Base-by-base conservation (phyloP, 2,888 invertebrate genomes). In the Gerosis bhagava region DNA sequence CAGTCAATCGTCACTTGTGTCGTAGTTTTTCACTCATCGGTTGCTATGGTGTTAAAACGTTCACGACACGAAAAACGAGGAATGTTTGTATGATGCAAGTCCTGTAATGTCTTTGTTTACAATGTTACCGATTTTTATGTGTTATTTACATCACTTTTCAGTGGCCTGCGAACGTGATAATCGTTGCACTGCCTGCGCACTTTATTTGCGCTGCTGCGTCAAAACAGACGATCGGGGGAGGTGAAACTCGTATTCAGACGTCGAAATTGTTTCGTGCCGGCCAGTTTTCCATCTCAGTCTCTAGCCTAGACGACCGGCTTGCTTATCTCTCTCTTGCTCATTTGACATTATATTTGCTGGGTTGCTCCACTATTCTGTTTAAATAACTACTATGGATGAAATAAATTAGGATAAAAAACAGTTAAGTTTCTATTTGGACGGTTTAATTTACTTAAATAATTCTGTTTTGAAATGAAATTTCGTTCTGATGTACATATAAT, bases 141-240 rank as follows among this genome's bases (percentile, higher is more conserved):
- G 62, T 73, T 87, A 86, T 86, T 84, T 86, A 83, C 84, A 82
- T 80, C 79, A 83, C 82, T 78, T 72, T 71, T 68, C 70, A 61
- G 67, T 57, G 81, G 83, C 80, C 82, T 84, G 75, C 83, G 65
- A 82, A 82, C 79, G 77, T 70, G 64, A 70, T 77, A 80, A 80
- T 84, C 84, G 83, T 80, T 84, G 83, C 83, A 84, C 81, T 84
- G 83, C 83, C 83, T 83, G 83, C 86, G 86, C 86, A 83, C 75
- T 80, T 70, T 68, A 70, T 71, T 79, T 77, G 84, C 82, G 87
- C 80, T 77, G 82, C 74, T 84, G 81, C 81, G 82, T 83, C 86
- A 83, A 83, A 82, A 81, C 81, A 74, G 63, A 64, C 60, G 49
- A 49, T 28, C 50, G 51, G 43, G 39, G 47, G 44, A 47, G 51